Conservation (phyloP, 1,140 invertebrate genomes). For the Calephelis virginiensis region DNA sequence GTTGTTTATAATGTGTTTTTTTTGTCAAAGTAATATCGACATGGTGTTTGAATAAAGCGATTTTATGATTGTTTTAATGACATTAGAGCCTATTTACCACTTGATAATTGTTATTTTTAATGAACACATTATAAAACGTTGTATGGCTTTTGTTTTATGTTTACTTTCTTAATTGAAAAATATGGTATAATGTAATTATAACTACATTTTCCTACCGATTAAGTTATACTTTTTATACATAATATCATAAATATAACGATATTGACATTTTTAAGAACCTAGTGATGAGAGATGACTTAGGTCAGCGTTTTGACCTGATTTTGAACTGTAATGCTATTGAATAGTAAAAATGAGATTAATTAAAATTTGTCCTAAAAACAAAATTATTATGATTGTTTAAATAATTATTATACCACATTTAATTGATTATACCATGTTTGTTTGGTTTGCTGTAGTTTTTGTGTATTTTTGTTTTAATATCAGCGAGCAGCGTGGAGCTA, state of each 20-base stretch:
- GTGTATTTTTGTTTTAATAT: conserved; percentile 38
- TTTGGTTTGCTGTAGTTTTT: conserved; percentile 36
- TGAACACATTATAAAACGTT: neutral
- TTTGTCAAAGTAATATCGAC: neutral
- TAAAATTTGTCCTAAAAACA: no score
- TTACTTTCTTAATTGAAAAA: conserved; percentile 15
- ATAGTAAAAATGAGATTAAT: no score
- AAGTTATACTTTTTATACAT: no score
- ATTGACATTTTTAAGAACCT: neutral
- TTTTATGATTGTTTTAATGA: no score
- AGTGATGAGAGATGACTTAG: no score
- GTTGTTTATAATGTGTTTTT: neutral
- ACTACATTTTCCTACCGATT: no score
- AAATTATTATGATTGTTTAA: neutral
- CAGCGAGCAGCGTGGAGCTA: conserved; percentile 52
- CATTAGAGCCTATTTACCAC: no score
- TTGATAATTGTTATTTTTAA: neutral
- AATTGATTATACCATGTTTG: conserved; percentile 19
- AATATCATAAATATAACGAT: neutral
- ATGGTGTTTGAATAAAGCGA: no score
- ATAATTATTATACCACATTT: no score
- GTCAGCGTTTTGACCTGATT: no score
- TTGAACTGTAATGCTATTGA: no score
- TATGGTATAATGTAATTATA: conserved; percentile 13
- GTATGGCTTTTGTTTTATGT: conserved; percentile 10